Base-by-base conservation (phyloP, 2,888 invertebrate species). In the Xestia rhomboidea region DNA sequence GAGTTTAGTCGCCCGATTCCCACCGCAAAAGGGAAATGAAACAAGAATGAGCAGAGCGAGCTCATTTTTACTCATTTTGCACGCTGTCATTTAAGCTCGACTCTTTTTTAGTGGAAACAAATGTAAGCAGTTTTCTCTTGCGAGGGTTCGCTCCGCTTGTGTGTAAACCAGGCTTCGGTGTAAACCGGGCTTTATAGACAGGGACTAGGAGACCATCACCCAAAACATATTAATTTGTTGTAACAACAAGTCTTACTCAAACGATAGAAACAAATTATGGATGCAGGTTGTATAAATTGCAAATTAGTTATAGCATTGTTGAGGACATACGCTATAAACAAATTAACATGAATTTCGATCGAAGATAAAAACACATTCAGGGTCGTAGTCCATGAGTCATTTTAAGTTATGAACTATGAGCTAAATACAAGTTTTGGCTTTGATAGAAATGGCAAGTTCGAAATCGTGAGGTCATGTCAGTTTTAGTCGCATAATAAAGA, bases 321-420 rank as follows among this genome's bases (percentile, higher is more conserved):
- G 30, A 44, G 3, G 27, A 46, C 38, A 15, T 27, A 41, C 30
- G 21, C 0, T 46, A 44, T 41, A 13, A 41, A 44, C 27, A 44
- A 78, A 70, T 60, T 49, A 49, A 34, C 21, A 68, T 78, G 6
- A 78, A 13, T 78, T 46, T 30, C 70, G 57, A 70, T 76, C 7
- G 46, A 30, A 49, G 71, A 60, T 21, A 69, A 41, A 76, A 79
- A 68, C 11, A 79, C 15, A 46, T 41, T 77, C 72, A 79, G 46
- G 71, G 80, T 71, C 71, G 70, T n/a, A 27, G 6, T n/a, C n/a
- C 30, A 46, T 76, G 79, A 76, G 27, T 76, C 27, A 78, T 18
- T 46, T 13, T 79, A 15, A 7, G 7, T 24, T 27, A 18, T 18
- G n/a, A 64, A 41, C n/a, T 15, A 3, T 64, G 34, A 24, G 18